Evolutionary conservation across 2,888 invertebrate genomes (phyloP), one percentile per base, ranked within the genome.

Genomic region (Synergus japonicus): DNA sequence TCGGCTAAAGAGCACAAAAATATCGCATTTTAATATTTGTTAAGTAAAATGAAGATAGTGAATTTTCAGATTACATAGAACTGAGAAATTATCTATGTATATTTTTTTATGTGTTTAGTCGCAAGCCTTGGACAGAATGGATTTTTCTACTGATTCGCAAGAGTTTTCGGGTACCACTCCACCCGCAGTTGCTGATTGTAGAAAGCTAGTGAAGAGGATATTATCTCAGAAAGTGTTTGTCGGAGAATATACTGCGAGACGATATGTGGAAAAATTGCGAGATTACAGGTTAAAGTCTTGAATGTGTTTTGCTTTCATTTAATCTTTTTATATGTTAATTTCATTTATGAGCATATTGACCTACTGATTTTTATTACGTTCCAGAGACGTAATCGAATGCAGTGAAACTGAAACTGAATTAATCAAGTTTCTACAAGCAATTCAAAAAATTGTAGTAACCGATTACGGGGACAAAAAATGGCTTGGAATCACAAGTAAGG

Each of bases 371-470:
- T 76, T 81, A 73, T 65, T 29, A 76, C 66, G 43, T 63, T 83
- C 8, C 65, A 89, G 89, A 81, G 89, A 89, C 77, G 85, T 90
- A 37, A 82, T 89, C 78, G 77, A 85, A 18, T 82, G 88, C 49
- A 86, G 87, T 60, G 82, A 85, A 18, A 82, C 80, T 54, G 88
- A 89, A 80, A 79, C 83, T 29, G 78, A 82, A 12, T 77, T 88
- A 58, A 83, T 86, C 29, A 80, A 83, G 65, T 84, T 81, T 79
- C 80, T 86, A 37, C 80, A 79, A 78, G 81, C 85, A 73, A 80
- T 83, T 10, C 78, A 81, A 64, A 80, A 84, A 64, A 67, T 82
- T 44, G 79, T 73, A 13, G n/a, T 82, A 3, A 81, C 49, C 13
- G 49, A 82, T 58, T 63, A 85, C 46, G 86, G 83, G 64, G 82